These are phyloP conservation scores for Matsumurasca onukii DNA, from an alignment of 1,140 invertebrate species.

Conservation along the genomic window DNA sequence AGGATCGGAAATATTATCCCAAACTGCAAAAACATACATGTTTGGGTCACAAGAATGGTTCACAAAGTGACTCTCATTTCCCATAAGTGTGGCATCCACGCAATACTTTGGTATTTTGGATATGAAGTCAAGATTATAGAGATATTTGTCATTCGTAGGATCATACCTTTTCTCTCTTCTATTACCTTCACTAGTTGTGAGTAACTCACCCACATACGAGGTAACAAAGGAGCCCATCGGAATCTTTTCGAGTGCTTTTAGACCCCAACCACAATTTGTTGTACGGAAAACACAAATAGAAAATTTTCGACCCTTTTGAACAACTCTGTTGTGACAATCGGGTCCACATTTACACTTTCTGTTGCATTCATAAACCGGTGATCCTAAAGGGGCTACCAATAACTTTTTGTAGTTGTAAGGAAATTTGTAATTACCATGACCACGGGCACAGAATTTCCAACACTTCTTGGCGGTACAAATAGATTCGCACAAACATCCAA, in stretches of 20 bases:
- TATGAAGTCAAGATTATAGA: slow-evolving; percentile 95
- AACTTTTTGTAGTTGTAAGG: slow-evolving; percentile 68
- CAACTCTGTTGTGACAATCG: slow-evolving; percentile 81
- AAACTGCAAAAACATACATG: slow-evolving; percentile 77
- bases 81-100: slow-evolving; percentile 78
- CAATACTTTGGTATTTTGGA: slow-evolving; percentile 75
- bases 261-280: slow-evolving; percentile 89
- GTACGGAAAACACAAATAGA: slow-evolving; percentile 87
- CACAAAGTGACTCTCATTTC: slow-evolving; percentile 93
- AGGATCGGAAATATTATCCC: slow-evolving; percentile 87
- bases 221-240: slow-evolving; percentile 83
- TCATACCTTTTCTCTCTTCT: slow-evolving; percentile 78
- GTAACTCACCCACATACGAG: slow-evolving; percentile 93
- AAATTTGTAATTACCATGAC: slow-evolving; percentile 61
- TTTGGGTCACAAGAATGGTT: slow-evolving; percentile 97
- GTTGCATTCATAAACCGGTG: slow-evolving; percentile 93
- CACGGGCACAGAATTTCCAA: slow-evolving; percentile 61
- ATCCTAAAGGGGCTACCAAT: slow-evolving; percentile 68
- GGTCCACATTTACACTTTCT: slow-evolving; percentile 72
- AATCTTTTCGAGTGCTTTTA: slow-evolving; percentile 73
- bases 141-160: slow-evolving; percentile 80
- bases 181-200: slow-evolving; percentile 88
- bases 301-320: slow-evolving; percentile 77
- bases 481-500: slow-evolving; percentile 78
- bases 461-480: slow-evolving; percentile 49